Conservation (phyloP, 2,113 vertebrate species). For the Laterallus jamaicensis region DNA sequence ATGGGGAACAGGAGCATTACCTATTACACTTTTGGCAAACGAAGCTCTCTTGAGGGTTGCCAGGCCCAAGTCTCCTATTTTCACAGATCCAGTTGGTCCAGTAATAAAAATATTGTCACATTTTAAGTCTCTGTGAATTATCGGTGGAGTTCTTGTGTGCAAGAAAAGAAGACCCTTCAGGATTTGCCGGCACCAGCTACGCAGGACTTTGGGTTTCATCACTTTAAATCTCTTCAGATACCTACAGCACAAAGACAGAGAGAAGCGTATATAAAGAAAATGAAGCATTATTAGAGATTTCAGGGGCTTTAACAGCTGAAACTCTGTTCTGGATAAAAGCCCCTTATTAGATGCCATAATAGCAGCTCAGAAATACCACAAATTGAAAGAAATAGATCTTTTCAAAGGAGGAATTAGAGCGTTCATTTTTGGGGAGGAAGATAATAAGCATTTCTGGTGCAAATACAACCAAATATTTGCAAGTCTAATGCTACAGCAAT, state of each 20-base stretch:
- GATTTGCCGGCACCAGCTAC: constrained; percentile 98
- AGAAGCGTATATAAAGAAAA: background rate
- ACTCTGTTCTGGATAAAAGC: background rate
- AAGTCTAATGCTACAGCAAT: background rate
- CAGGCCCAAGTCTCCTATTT: constrained; percentile 95
- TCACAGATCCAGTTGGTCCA: constrained; percentile 96
- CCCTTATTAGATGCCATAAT: background rate
- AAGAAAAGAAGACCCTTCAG: constrained; percentile 96
- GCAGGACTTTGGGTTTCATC: constrained; percentile 96
- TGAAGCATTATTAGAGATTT: background rate
- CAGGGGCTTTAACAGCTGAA: constrained; percentile 1
- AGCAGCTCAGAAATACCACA: constrained; percentile 5
- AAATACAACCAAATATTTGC: constrained; percentile 46
- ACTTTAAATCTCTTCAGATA: constrained; percentile 98
- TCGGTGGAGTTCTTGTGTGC: constrained; percentile 94
- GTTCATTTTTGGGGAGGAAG: background rate
- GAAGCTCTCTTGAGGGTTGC: constrained; percentile 97
- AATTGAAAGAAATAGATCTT: background rate
- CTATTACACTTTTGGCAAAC: constrained; percentile 98
- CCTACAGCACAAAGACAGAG: constrained; percentile 66
- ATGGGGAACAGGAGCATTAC: constrained; percentile 67
- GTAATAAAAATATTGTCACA: constrained; percentile 99
- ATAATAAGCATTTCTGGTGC: constrained; percentile 10
- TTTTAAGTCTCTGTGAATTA: constrained; percentile 98
- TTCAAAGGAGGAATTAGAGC: background rate